Evolutionary conservation across 2,113 vertebrate genomes (phyloP).

Genomic region (Lucifuga dentata): DNA sequence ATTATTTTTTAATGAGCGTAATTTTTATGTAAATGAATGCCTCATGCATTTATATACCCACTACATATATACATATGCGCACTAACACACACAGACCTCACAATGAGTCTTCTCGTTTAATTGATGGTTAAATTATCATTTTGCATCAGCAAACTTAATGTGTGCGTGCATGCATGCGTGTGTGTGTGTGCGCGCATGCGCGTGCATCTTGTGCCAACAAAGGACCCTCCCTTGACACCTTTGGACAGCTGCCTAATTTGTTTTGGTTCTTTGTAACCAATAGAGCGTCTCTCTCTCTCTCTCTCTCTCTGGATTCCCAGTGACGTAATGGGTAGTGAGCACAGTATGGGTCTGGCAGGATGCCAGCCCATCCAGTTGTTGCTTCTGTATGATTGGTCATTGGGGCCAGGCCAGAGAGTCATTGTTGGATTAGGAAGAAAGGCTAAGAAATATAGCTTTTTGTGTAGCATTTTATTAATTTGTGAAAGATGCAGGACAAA

Average conservation of each 20-base stretch:
- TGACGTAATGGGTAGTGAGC: constrained; percentile 76
- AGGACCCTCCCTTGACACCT: constrained; percentile 67
- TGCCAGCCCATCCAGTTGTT: constrained; percentile 73
- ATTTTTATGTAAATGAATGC: neutral
- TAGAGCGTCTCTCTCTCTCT: constrained; percentile 63
- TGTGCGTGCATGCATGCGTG: constrained; percentile 14
- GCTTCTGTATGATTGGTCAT: constrained; percentile 76
- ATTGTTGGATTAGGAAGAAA: too few species aligned
- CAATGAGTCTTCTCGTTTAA: constrained; percentile 8
- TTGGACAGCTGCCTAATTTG: constrained; percentile 83
- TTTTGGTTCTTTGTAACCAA: constrained; percentile 78
- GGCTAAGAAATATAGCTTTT: too few species aligned
- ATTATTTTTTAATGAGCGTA: neutral
- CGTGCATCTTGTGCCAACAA: constrained; percentile 52
- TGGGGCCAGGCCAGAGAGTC: constrained; percentile 4
- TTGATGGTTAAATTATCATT: constrained; percentile 37
- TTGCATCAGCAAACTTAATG: neutral
- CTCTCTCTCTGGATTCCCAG: constrained; percentile 69
- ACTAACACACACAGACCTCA: neutral
- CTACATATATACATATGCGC: neutral
- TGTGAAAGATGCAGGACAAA: constrained; percentile 22
- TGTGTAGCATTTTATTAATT: constrained; percentile 26
- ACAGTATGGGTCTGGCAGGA: constrained; percentile 69
- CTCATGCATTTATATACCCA: neutral
- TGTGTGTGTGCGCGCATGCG: constrained; percentile 2